A percentile compares a stretch with the other conserved stretches of the same genome.
phyloP scores from a whole-genome alignment of 2,888 invertebrate genomes.

The Synergus laeviventris region DNA sequence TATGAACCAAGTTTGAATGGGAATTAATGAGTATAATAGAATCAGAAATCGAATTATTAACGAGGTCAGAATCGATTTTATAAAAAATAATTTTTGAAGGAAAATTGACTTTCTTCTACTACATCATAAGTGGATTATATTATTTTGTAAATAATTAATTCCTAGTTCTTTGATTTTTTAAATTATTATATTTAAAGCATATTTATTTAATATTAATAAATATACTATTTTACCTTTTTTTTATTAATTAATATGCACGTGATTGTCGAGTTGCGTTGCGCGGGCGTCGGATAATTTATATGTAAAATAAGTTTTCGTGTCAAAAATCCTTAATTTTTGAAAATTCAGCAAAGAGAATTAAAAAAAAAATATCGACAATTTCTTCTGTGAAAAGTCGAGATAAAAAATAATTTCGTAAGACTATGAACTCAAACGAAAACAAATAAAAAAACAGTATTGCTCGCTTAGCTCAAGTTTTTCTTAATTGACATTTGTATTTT shows the following conservation, averaged over 20 bases:
- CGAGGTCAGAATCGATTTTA: background rate
- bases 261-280: conserved; percentile 21
- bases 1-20: background rate
- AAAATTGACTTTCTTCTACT: conserved; percentile 49
- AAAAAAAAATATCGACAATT: background rate
- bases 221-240: background rate
- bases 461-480: background rate
- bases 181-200: background rate
- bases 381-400: background rate
- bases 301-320: background rate
- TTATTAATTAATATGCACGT: background rate
- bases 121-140: conserved; percentile 41
- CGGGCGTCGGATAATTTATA: conserved; percentile 27
- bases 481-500: background rate
- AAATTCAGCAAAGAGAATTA: background rate
- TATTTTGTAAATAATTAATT: conserved; percentile 13
- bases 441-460: background rate
- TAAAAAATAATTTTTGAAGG: background rate
- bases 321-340: background rate
- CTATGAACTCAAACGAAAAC: background rate
- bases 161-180: background rate
- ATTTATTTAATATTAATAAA: background rate
- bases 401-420: background rate
- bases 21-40: background rate
- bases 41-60: background rate